phyloP scores from a whole-genome alignment of 2,888 invertebrate genomes.

The Corythucha ciliata region DNA sequence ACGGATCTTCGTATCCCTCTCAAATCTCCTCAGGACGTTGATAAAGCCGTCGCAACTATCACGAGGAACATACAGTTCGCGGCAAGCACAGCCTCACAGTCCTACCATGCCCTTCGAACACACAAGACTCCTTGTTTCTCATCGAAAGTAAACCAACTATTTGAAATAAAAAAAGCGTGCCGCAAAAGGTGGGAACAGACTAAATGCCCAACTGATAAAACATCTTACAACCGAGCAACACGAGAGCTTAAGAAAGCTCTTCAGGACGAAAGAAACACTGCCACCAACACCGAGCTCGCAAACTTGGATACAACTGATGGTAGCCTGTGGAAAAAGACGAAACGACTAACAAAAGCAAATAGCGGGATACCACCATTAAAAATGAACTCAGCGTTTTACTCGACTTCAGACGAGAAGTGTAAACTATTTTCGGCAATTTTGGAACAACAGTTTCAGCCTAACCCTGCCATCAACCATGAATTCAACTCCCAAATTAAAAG shows the following conservation, averaged over 20 bases:
- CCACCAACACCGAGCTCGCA: not conserved
- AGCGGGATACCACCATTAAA: slow-evolving; percentile 9
- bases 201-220: not conserved
- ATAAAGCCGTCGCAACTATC: slow-evolving; percentile 3
- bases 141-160: not conserved
- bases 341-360: not conserved
- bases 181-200: slow-evolving; percentile 4
- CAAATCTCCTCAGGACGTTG: slow-evolving; percentile 9
- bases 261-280: not conserved
- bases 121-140: too few relatives aligned
- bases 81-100: not conserved
- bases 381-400: not conserved
- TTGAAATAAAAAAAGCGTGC: slow-evolving; percentile 6
- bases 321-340: slow-evolving; percentile 7
- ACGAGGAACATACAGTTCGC: slow-evolving; percentile 14
- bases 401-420: slow-evolving; percentile 4
- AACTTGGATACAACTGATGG: not conserved
- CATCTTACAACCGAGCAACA: slow-evolving; percentile 3
- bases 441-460: slow-evolving; percentile 11
- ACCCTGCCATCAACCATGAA: too few relatives aligned
- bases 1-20: slow-evolving; percentile 6
- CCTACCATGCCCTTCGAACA: not conserved
- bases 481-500: too few relatives aligned
- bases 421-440: slow-evolving; percentile 5
- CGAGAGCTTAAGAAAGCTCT: not conserved